Conservation (phyloP, 2,797 vertebrate species). For the Falco rusticolus region DNA sequence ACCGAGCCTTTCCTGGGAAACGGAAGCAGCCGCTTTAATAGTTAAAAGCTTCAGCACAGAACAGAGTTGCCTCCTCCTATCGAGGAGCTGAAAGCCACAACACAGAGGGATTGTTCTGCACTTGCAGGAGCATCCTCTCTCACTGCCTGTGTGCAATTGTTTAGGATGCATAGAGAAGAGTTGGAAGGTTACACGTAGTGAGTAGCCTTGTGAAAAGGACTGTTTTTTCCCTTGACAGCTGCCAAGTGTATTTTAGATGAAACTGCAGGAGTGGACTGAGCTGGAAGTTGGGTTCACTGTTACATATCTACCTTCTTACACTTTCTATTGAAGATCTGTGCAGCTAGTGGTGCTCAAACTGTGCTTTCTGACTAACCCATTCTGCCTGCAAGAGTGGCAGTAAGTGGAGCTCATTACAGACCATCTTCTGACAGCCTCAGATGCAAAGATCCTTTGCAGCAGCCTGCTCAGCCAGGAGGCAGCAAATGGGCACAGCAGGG, state of each 20-base stretch:
- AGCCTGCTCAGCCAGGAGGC: slow-evolving; percentile 20
- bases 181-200: background rate
- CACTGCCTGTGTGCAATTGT: background rate
- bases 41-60: slow-evolving; percentile 34
- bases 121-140: background rate
- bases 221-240: background rate
- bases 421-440: background rate
- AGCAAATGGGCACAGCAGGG: slow-evolving; percentile 62
- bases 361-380: slow-evolving; percentile 39
- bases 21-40: background rate
- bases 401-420: background rate
- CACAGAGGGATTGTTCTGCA: slow-evolving; percentile 19
- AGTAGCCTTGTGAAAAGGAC: background rate
- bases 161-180: slow-evolving; percentile 30
- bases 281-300: slow-evolving; percentile 24
- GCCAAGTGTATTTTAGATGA: background rate
- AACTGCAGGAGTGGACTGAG: background rate
- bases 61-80: background rate
- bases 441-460: slow-evolving; percentile 40
- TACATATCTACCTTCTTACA: background rate
- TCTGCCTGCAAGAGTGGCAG: background rate
- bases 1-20: background rate
- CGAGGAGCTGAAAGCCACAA: slow-evolving; percentile 38
- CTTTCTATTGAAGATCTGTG: slow-evolving; percentile 39
- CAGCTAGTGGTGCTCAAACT: slow-evolving; percentile 37